Base-by-base conservation (phyloP, 1,140 invertebrate species). In the Lordiphosa stackelbergi region DNA sequence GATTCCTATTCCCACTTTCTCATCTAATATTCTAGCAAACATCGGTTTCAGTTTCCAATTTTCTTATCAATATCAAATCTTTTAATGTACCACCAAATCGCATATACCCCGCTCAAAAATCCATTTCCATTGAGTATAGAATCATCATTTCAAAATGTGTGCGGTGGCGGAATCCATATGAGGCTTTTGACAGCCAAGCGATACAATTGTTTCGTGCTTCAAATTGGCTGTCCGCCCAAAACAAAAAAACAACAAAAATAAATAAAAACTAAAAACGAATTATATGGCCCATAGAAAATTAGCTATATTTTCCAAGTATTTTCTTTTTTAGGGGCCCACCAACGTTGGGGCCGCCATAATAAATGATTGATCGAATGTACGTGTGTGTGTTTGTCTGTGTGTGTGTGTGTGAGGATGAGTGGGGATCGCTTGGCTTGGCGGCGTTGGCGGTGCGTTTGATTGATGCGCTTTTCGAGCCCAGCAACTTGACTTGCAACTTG, bases 361-460 rank as follows among this genome's bases (percentile, higher is more conserved):
- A 79, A 81, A 79, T 79, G 75, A 79, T 79, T 81, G 75, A 79
- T 79, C 75, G 75, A 79, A 81, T 69, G 59, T 64, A 51, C 19
- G 16, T 19, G 19, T 19, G 19, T 19, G 19, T 19, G 19, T 19
- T 1, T 69, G 58, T 53, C 51, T 62, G 57, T 64, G 57, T 51
- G 52, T 66, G 59, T 62, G 36, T 59, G 35, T 60, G 43, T 58
- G 53, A 12, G 51, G 53, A 40, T 51, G 28, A 31, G 47, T 56
- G 52, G 16, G 53, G 57, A 60, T 72, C 43, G 59, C 57, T 62
- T 68, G 53, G 53, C 22, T 37, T 22, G 38, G 64, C 64, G 56
- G 65, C 61, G 59, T 72, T 72, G 69, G 69, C 69, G 69, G 69
- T 71, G 69, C 65, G 69, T 79, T 81, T 81, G 75, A 81, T 81